phyloP scores from a whole-genome alignment of 2,797 vertebrate genomes.

The Todus mexicanus region DNA sequence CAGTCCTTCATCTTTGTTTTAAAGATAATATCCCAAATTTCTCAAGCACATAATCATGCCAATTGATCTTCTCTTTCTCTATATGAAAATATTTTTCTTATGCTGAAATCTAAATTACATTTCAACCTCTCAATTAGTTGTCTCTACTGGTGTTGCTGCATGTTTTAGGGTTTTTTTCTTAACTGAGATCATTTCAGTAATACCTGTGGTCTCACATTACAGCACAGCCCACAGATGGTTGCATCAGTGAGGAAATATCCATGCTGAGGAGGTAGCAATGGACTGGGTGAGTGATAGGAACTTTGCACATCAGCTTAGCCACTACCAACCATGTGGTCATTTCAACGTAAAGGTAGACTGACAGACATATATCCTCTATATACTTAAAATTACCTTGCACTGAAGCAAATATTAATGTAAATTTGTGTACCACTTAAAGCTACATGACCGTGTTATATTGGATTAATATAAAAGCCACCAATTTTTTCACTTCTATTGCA shows the following conservation, averaged over 20 bases:
- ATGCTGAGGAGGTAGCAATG: neutral
- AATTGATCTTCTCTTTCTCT: neutral
- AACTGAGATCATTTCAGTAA: neutral
- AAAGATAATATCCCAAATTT: neutral
- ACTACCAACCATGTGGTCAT: neutral
- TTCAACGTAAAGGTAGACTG: neutral
- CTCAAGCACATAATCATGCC: neutral
- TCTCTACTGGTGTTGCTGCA: neutral
- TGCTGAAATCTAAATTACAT: neutral
- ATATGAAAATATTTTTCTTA: neutral
- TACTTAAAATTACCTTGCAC: neutral
- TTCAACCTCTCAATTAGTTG: neutral
- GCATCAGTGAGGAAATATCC: neutral
- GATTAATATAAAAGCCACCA: neutral
- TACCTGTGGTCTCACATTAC: neutral
- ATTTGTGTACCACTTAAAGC: neutral
- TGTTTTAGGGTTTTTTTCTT: neutral
- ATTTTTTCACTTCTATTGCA: neutral
- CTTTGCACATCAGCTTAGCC: neutral
- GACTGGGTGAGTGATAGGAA: accelerated
- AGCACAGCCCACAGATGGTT: neutral
- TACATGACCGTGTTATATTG: neutral
- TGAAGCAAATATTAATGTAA: neutral
- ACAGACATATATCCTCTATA: neutral
- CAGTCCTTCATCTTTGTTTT: neutral